These are phyloP conservation scores for Ictalurus furcatus DNA, from an alignment of 2,113 vertebrate genomes.

Conservation along the genomic window DNA sequence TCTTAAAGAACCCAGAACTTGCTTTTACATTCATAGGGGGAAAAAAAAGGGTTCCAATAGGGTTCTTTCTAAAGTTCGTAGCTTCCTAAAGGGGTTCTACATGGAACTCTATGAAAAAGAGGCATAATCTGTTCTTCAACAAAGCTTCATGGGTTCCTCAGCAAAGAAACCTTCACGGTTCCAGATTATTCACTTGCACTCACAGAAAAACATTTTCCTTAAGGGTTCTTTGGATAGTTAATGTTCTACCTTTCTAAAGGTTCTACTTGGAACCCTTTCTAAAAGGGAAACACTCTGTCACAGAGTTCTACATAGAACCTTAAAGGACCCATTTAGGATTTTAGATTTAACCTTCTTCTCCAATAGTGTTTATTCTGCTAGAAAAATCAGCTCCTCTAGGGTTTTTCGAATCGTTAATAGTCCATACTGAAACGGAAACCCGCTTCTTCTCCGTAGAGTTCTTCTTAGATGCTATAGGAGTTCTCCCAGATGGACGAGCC, in stretches of 20 bases:
- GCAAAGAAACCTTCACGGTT: neutral
- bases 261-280: neutral
- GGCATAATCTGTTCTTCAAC: neutral
- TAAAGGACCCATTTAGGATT: no score
- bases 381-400: no score
- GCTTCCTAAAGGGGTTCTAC: neutral
- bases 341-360: no score
- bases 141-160: neutral
- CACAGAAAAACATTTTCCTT: neutral
- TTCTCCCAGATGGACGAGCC: neutral
- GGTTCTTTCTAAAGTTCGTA: neutral
- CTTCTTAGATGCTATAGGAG: neutral
- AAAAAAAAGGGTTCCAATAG: neutral
- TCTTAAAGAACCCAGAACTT: neutral
- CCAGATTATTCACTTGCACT: neutral
- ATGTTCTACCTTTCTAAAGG: neutral
- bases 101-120: neutral
- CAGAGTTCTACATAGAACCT: neutral
- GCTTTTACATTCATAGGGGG: neutral
- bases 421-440: no score
- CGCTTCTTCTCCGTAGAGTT: no score
- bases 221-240: neutral
- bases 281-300: neutral
- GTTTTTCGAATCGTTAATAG: no score
- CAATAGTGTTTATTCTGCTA: no score